A percentile compares a stretch with the other conserved stretches of the same genome.
Evolutionary conservation across 2,797 vertebrate genomes (phyloP).

Genomic region (Rhinophrynus dorsalis): DNA sequence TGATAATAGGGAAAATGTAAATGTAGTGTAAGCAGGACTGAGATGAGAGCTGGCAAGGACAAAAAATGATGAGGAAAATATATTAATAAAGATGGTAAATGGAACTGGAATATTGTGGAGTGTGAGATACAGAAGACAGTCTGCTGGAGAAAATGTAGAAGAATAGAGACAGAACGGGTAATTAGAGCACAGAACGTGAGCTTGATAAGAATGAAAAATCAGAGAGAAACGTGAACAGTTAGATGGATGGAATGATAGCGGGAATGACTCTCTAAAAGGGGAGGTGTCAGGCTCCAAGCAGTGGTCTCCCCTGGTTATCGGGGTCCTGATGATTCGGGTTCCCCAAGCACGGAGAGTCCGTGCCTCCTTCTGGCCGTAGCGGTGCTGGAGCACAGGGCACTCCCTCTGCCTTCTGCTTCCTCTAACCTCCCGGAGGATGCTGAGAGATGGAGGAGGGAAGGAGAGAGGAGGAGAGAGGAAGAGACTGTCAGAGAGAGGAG

Average conservation of each 20-base stretch:
- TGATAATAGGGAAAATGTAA: background rate
- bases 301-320: no score
- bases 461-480: slow-evolving; percentile 2
- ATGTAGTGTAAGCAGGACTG: background rate
- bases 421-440: slow-evolving; percentile 41
- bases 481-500: background rate
- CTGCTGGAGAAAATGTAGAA: no score
- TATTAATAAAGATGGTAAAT: background rate
- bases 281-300: no score
- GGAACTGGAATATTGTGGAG: background rate
- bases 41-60: background rate
- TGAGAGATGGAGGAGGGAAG: slow-evolving; percentile 40
- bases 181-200: no score
- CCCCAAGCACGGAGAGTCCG: background rate
- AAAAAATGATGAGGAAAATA: background rate
- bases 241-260: no score
- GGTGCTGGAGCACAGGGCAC: slow-evolving; percentile 26
- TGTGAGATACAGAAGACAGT: background rate
- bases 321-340: no score
- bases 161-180: no score
- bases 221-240: no score
- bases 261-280: no score
- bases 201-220: no score
- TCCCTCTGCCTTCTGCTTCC: slow-evolving; percentile 41
- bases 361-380: background rate